Evolutionary conservation across 2,888 invertebrate species (phyloP).

Genomic region (Nomada ferruginata): DNA sequence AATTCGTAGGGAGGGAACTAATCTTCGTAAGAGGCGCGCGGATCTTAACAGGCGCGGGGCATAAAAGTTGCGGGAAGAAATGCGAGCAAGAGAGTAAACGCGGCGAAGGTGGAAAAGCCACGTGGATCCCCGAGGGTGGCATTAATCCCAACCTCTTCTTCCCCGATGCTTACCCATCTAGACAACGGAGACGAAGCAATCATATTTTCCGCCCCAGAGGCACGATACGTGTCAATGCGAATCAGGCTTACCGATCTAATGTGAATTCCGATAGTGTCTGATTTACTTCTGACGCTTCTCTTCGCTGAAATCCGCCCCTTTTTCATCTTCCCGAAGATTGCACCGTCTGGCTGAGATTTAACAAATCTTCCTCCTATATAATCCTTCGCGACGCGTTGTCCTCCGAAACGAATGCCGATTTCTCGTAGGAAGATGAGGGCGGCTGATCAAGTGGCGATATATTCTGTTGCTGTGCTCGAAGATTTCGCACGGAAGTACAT

Average conservation of each 20-base stretch:
- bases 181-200: slow-evolving; percentile 81
- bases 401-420: background rate
- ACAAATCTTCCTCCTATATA: slow-evolving; percentile 34
- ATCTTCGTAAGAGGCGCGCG: slow-evolving; percentile 65
- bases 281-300: slow-evolving; percentile 76
- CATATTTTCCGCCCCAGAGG: slow-evolving; percentile 84
- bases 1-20: slow-evolving; percentile 41
- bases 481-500: too few relatives aligned
- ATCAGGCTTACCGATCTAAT: slow-evolving; percentile 84
- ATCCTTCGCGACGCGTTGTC: background rate
- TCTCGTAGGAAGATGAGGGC: too few relatives aligned
- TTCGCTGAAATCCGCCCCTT: slow-evolving; percentile 28
- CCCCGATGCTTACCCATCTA: slow-evolving; percentile 73
- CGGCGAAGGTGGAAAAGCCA: slow-evolving; percentile 67
- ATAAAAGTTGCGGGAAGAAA: slow-evolving; percentile 56
- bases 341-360: slow-evolving; percentile 57
- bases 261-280: slow-evolving; percentile 82
- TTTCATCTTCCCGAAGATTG: slow-evolving; percentile 42
- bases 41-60: slow-evolving; percentile 60
- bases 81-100: slow-evolving; percentile 16
- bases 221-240: slow-evolving; percentile 84
- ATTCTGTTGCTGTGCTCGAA: too few relatives aligned
- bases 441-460: too few relatives aligned
- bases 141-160: slow-evolving; percentile 80
- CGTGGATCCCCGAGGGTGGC: slow-evolving; percentile 82